Percentiles rank a stretch among this genome's conserved stretches.
Evolutionary conservation across 23 tunicate genomes (phyloP).

Genomic region (Clavelina lepadiformis): DNA sequence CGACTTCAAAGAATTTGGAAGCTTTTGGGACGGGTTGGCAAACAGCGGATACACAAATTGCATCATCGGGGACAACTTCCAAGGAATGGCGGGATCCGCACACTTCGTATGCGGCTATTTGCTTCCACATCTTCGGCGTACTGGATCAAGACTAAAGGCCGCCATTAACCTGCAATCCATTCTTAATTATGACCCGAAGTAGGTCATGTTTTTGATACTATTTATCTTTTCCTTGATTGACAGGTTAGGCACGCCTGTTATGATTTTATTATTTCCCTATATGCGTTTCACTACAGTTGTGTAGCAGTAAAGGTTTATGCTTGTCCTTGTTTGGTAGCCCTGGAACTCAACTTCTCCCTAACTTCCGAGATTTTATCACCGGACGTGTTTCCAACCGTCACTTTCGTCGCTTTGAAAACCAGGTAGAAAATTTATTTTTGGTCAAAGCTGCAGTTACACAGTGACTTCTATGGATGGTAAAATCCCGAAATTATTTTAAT

Average conservation of each 20-base stretch:
- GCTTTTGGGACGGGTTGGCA: conserved; percentile 38
- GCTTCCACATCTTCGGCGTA: conserved; percentile 49
- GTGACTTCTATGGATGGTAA: too few species aligned
- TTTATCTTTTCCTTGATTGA: too few species aligned
- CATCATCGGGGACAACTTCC: conserved; percentile 26
- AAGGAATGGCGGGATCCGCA: conserved; percentile 54
- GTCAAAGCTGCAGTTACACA: too few species aligned
- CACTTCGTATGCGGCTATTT: conserved; percentile 78
- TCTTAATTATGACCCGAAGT: conserved; percentile 63
- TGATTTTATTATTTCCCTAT: too few species aligned
- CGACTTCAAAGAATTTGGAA: conserved; percentile 76
- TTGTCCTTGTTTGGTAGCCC: conserved; percentile 17
- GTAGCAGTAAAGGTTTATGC: too few species aligned
- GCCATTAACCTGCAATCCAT: conserved; percentile 69
- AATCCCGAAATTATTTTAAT: too few species aligned
- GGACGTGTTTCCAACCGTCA: neutral
- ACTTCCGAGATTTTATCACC: conserved; percentile 22
- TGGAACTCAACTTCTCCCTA: conserved; percentile 9
- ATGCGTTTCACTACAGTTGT: too few species aligned
- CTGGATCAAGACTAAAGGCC: conserved; percentile 28
- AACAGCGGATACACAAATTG: conserved; percentile 56
- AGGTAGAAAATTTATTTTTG: conserved; percentile 1
- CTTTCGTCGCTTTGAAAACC: conserved; percentile 4
- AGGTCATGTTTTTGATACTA: too few species aligned
- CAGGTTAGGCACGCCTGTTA: too few species aligned